phyloP scores from a whole-genome alignment of 2,888 invertebrate genomes.

The Pristionchus maxplancki region DNA sequence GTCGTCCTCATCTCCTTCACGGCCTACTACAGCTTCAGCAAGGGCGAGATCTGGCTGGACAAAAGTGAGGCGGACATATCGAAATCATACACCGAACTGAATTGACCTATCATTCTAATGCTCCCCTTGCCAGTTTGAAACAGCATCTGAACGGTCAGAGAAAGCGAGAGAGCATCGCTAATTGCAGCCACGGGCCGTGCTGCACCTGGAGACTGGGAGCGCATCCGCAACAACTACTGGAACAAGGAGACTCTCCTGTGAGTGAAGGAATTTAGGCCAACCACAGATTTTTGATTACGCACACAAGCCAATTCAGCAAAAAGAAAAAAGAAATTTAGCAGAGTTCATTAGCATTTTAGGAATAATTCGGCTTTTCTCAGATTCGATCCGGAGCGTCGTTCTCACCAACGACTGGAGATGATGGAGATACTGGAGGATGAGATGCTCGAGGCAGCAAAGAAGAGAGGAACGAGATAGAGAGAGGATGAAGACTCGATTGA shows the following conservation, averaged over 20 bases:
- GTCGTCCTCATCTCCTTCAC: background rate
- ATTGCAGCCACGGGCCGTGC: background rate
- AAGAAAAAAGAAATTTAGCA: too few relatives aligned
- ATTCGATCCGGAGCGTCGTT: background rate
- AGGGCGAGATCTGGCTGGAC: background rate
- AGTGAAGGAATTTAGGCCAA: background rate
- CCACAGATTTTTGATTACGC: too few relatives aligned
- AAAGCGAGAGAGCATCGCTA: background rate
- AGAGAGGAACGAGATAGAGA: background rate
- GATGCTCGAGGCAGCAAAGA: background rate
- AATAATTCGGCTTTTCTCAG: background rate
- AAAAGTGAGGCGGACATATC: background rate
- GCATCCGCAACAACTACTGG: background rate
- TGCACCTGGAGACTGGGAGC: background rate
- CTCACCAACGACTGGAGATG: background rate
- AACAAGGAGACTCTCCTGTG: background rate
- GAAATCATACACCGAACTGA: background rate
- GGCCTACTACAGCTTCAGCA: background rate
- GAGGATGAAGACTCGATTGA: too few relatives aligned
- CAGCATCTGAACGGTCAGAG: too few relatives aligned
- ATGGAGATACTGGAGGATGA: background rate
- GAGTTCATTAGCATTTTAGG: too few relatives aligned
- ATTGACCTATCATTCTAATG: background rate
- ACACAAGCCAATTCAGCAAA: too few relatives aligned
- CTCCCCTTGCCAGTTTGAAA: background rate